Evolutionary conservation across 2,888 invertebrate species (phyloP).

Genomic region (Pachymerium ferrugineum): DNA sequence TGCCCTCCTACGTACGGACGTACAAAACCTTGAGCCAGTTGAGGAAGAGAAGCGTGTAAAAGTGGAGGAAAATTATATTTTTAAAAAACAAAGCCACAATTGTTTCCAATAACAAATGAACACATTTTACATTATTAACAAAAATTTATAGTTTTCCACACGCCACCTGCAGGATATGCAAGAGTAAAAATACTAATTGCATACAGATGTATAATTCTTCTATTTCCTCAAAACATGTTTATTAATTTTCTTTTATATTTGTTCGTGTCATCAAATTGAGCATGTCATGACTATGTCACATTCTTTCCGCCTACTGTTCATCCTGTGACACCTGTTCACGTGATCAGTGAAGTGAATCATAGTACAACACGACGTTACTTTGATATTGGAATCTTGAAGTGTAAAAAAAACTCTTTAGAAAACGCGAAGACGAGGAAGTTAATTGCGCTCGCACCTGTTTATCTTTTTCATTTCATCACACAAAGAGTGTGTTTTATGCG

Average conservation of each 20-base stretch:
- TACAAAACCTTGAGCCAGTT: neutral
- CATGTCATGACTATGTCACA: neutral
- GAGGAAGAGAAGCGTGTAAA: too few relatives aligned
- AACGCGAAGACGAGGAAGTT: too few relatives aligned
- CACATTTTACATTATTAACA: neutral
- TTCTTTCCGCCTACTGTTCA: conserved; percentile 4
- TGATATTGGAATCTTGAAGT: too few relatives aligned
- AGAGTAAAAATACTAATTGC: neutral
- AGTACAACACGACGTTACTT: too few relatives aligned
- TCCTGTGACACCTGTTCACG: neutral
- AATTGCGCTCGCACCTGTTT: conserved; percentile 13
- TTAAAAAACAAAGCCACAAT: neutral
- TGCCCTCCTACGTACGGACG: neutral
- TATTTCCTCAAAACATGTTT: neutral
- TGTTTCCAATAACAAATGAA: neutral
- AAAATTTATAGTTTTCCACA: too few relatives aligned
- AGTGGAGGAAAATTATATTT: neutral
- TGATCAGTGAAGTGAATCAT: too few relatives aligned
- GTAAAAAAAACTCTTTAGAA: too few relatives aligned
- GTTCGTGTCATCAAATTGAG: neutral
- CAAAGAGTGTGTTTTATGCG: conserved; percentile 13
- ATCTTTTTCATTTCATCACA: conserved; percentile 13
- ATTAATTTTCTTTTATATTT: neutral
- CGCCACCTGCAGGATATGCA: neutral
- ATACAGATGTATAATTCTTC: neutral